Evolutionary conservation across 2,113 vertebrate genomes (phyloP).

Genomic region (Gadus macrocephalus): DNA sequence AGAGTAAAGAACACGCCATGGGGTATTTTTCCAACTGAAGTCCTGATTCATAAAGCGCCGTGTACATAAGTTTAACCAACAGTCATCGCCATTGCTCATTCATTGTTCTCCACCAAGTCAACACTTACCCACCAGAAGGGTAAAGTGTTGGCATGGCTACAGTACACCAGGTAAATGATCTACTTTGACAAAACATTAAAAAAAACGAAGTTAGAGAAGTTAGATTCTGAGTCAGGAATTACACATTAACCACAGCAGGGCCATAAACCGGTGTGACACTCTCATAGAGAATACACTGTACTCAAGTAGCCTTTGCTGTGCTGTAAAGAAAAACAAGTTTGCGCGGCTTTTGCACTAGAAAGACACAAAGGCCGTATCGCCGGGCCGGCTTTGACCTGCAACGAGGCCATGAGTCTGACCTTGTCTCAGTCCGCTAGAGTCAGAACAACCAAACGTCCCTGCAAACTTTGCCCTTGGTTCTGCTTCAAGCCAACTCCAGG

Average conservation of each 20-base stretch:
- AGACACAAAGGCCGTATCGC: slow-evolving; percentile 12
- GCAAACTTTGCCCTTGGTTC: slow-evolving; percentile 90
- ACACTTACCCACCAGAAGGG: slow-evolving; percentile 19
- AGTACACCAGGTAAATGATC: slow-evolving; percentile 67
- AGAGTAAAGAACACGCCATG: background rate
- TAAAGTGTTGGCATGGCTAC: slow-evolving; percentile 34
- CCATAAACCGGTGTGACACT: slow-evolving; percentile 6
- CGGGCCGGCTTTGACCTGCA: slow-evolving; percentile 18
- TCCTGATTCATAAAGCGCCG: slow-evolving; percentile 4
- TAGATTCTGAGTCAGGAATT: slow-evolving; percentile 54
- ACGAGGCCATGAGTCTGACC: slow-evolving; percentile 23
- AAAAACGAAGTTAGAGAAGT: slow-evolving; percentile 46
- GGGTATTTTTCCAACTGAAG: background rate
- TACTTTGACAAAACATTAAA: slow-evolving; percentile 54
- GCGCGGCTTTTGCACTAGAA: slow-evolving; percentile 13
- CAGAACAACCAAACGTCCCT: slow-evolving; percentile 17
- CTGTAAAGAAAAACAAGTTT: background rate
- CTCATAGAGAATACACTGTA: slow-evolving; percentile 18
- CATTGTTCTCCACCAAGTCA: slow-evolving; percentile 8
- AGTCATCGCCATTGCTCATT: slow-evolving; percentile 20
- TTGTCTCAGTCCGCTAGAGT: slow-evolving; percentile 19
- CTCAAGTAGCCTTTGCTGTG: background rate
- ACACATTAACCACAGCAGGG: slow-evolving; percentile 63
- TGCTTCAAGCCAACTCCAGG: slow-evolving; percentile 71
- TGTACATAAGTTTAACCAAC: slow-evolving; percentile 22